Base-by-base conservation (phyloP, 2,888 invertebrate species). In the Nomada fucata region DNA sequence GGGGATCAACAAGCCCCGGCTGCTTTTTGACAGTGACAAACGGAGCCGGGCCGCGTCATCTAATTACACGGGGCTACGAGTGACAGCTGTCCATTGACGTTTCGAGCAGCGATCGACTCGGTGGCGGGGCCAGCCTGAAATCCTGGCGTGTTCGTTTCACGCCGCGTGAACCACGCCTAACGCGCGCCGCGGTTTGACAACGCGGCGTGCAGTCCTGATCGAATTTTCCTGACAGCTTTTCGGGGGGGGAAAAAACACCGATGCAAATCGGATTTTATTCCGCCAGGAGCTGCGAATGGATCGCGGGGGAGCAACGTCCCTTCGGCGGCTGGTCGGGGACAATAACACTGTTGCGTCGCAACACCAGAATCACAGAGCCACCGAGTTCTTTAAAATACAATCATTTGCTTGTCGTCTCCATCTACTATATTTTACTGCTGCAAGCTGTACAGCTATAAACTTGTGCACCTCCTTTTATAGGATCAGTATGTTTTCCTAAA, bases 211-310 rank as follows among this genome's bases (percentile, higher is more conserved):
- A 52, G 29, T n/a, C 52, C 59, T 67, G 52, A 79, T 79, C 79
- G 70, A 79, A 61, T 79, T 71, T 79, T 65, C 44, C 65, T 44
- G 67, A 70, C 68, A 65, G 65, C 52, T 71, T 55, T 55, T 42
- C 55, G 13, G 47, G 64, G 59, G 23, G 26, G 2, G 2, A 26
- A 26, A 72, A 80, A 80, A 73, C 72, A 65, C 15, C 72, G 65
- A 61, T 80, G 79, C 67, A 80, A 80, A 80, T 80, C 65, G 65
- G 72, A 65, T 73, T 73, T 73, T 73, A 65, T 65, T 53, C 52
- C n/a, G 15, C 42, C 42, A 29, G n/a, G 10, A 44, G 18, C 42
- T 13, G 23, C 20, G 70, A 15, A 0, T 50, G n/a, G 18, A 70
- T 70, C 29, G 29, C 29, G 47, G 7, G 15, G 47, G 63, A 23